Base-by-base conservation (phyloP, 2,113 vertebrate species). In the Hippocampus mohnikei region DNA sequence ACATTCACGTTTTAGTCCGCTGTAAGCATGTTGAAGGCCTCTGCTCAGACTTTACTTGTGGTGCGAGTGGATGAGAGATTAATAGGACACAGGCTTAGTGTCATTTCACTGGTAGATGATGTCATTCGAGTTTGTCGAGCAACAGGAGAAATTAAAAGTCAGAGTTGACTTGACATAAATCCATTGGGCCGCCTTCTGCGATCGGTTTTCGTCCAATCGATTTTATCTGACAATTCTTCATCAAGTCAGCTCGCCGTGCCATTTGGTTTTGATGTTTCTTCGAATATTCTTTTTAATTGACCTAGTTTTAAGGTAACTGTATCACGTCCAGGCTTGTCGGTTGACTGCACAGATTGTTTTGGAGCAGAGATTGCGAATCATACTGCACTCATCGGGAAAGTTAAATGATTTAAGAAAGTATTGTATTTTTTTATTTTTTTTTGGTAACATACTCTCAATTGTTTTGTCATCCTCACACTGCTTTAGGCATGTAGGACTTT, bases 61-160 rank as follows among this genome's bases (percentile, higher is more conserved):
- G 66, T 70, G 66, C 55, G 67, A 68, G 48, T 67, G 67, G 66
- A 33, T 8, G 23, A 70, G 56, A 58, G 33, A 37, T 61, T 78
- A 56, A 80, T 76, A 70, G 75, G 73, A 77, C 77, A 76, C 73
- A 74, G 61, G 71, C 2, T 21, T 20, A 12, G 10, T n/a, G 7
- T 55, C 13, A 15, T 46, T 70, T 58, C 75, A 71, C 77, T 63
- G 46, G 8, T 67, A 40, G 25, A 77, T 81, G 77, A 90, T 71
- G 68, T 87, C 71, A 81, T 80, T 46, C 70, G 42, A 64, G 33
- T 72, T 58, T 29, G 37, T 9, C 20, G 27, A 33, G 33, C 37
- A 79, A 27, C 23, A 37, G 53, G 48, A 25, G 48, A 69, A 20
- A 67, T 67, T 69, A 71, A 63, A 67, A 37, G 70, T 44, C 62